Evolutionary conservation across 2,113 vertebrate species (phyloP).

Genomic region (Tupaia tana): DNA sequence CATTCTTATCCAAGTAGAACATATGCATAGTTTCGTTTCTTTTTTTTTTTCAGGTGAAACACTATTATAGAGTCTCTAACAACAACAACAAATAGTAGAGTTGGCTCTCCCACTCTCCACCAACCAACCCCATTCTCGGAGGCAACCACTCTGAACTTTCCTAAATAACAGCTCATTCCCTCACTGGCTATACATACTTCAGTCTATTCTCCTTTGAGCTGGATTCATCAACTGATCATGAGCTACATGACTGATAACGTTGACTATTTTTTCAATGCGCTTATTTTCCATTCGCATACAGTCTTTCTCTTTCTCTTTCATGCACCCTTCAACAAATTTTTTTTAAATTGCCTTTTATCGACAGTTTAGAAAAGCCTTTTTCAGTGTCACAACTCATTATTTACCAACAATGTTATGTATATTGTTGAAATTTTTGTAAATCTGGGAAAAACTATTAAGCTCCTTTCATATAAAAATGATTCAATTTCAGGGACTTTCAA

Average conservation of each 20-base stretch:
- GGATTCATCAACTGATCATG: background rate
- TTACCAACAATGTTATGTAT: background rate
- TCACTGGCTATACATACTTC: background rate
- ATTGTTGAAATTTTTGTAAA: background rate
- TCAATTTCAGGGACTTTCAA: background rate
- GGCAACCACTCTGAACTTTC: background rate
- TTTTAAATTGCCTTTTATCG: background rate
- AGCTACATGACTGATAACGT: background rate
- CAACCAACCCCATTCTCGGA: background rate
- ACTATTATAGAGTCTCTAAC: background rate
- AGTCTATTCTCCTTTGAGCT: background rate
- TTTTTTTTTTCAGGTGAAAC: background rate
- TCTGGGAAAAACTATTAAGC: background rate
- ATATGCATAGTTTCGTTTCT: background rate
- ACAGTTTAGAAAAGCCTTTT: constrained; percentile 1
- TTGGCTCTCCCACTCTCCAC: background rate
- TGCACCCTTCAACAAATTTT: background rate
- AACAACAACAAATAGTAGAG: background rate
- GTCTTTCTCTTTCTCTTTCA: no score
- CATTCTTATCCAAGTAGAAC: background rate
- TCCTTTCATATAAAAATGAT: background rate
- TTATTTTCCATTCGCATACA: no score
- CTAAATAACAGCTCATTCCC: background rate
- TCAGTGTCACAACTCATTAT: background rate
- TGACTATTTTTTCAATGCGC: background rate